Evolutionary conservation across 2,888 invertebrate species (phyloP).

Genomic region (Pyrochroa serraticornis): DNA sequence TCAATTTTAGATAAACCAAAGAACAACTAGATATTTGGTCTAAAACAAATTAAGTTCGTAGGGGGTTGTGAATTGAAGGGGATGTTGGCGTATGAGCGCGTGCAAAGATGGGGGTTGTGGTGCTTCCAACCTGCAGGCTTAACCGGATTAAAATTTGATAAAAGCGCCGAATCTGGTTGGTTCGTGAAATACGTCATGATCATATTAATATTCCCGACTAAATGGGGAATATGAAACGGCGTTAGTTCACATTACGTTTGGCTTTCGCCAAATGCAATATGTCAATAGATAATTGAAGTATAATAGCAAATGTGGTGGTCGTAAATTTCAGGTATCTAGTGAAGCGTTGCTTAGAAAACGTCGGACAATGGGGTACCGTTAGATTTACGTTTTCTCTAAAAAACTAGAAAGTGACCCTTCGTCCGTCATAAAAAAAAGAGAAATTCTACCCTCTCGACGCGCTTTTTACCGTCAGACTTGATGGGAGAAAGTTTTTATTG

Average conservation of each 20-base stretch:
- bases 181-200: not conserved
- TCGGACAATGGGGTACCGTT: not conserved
- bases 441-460: slow-evolving; percentile 14
- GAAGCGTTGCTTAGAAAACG: slow-evolving; percentile 8
- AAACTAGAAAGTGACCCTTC: slow-evolving; percentile 11
- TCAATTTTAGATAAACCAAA: too few species aligned
- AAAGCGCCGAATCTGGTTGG: not conserved
- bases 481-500: slow-evolving; percentile 24
- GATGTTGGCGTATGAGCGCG: too few species aligned
- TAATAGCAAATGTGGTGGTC: slow-evolving; percentile 5
- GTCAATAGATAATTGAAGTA: slow-evolving; percentile 47
- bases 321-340: slow-evolving; percentile 15
- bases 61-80: not conserved
- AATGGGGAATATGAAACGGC: slow-evolving; percentile 41
- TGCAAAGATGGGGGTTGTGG: too few species aligned
- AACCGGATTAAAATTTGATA: too few species aligned
- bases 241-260: slow-evolving; percentile 48
- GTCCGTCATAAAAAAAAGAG: slow-evolving; percentile 21
- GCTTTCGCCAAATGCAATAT: slow-evolving; percentile 46
- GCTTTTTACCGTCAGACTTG: slow-evolving; percentile 10
- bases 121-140: too few species aligned
- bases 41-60: too few species aligned
- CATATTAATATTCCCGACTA: slow-evolving; percentile 34
- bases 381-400: slow-evolving; percentile 7
- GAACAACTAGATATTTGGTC: too few species aligned